These are phyloP conservation scores for Lophius americanus DNA, from an alignment of 2,797 vertebrate species.

Conservation along the genomic window DNA sequence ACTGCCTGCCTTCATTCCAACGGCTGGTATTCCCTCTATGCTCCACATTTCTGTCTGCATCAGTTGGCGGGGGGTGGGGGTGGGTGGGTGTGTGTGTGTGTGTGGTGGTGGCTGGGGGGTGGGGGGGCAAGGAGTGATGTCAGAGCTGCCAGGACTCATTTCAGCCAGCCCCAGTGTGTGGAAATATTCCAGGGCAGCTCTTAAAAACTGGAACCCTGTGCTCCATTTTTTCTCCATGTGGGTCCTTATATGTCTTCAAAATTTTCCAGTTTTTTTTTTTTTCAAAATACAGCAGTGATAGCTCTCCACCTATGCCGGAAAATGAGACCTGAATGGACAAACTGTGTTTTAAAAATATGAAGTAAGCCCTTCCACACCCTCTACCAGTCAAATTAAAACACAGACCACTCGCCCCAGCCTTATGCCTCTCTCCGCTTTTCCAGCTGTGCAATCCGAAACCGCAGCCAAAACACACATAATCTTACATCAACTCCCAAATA, in stretches of 20 bases:
- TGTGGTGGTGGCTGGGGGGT: neutral
- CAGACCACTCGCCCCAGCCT: slow-evolving; percentile 38
- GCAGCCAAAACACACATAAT: slow-evolving; percentile 67
- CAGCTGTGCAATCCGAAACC: slow-evolving; percentile 64
- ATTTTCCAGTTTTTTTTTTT: slow-evolving; percentile 45
- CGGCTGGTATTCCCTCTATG: slow-evolving; percentile 57
- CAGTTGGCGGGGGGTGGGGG: slow-evolving; percentile 1
- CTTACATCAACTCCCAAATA: slow-evolving; percentile 74
- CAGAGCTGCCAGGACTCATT: slow-evolving; percentile 68
- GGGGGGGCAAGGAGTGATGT: slow-evolving; percentile 65
- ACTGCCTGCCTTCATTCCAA: slow-evolving; percentile 44
- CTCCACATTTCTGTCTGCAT: slow-evolving; percentile 53
- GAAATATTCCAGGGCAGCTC: slow-evolving; percentile 69
- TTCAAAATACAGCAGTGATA: slow-evolving; percentile 26
- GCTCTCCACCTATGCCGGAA: slow-evolving; percentile 42
- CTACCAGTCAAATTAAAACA: slow-evolving; percentile 47
- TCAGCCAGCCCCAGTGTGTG: slow-evolving; percentile 63
- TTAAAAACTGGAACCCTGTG: slow-evolving; percentile 44
- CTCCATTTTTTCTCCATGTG: slow-evolving; percentile 10
- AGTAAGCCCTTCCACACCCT: slow-evolving; percentile 22
- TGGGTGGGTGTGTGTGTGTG: too few species aligned
- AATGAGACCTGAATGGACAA: slow-evolving; percentile 62
- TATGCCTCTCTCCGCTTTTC: slow-evolving; percentile 56
- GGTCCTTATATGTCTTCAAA: slow-evolving; percentile 52
- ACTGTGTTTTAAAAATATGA: slow-evolving; percentile 58